A percentile compares a stretch with the other conserved stretches of the same genome.
Conservation (phyloP, 2,888 invertebrate species). For the Ecdyonurus torrentis region DNA sequence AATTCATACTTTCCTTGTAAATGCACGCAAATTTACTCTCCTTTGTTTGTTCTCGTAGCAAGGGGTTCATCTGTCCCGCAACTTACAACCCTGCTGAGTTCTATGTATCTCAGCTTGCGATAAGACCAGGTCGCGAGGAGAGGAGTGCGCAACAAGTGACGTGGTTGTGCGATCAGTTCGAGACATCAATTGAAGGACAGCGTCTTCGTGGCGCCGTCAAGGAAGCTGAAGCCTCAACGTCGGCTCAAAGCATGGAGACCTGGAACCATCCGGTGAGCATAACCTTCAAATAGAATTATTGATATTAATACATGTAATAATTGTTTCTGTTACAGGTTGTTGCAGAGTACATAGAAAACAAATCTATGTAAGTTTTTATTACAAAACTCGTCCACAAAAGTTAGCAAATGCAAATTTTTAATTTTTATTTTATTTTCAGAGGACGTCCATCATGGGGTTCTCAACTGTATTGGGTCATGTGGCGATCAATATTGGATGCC, state of each 20-base stretch:
- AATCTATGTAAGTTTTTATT: not conserved
- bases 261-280: not conserved
- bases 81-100: constrained; percentile 78
- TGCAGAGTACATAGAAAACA: not conserved
- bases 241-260: not conserved
- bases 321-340: no score
- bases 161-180: constrained; percentile 37
- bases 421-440: constrained; percentile 24
- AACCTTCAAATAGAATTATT: not conserved
- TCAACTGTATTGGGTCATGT: constrained; percentile 51
- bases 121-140: constrained; percentile 32
- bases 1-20: no score
- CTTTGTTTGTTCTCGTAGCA: constrained; percentile 27
- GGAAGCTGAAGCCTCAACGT: not conserved
- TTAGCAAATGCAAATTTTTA: no score
- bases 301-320: not conserved
- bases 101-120: constrained; percentile 47
- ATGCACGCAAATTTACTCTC: no score
- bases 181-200: constrained; percentile 28
- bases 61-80: constrained; percentile 47
- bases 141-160: constrained; percentile 26
- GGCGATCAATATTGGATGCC: constrained; percentile 46
- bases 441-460: constrained; percentile 8
- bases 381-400: no score
- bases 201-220: constrained; percentile 8